Evolutionary conservation across 1,140 invertebrate species (phyloP).

Genomic region (Yoshiicerus persimilis): DNA sequence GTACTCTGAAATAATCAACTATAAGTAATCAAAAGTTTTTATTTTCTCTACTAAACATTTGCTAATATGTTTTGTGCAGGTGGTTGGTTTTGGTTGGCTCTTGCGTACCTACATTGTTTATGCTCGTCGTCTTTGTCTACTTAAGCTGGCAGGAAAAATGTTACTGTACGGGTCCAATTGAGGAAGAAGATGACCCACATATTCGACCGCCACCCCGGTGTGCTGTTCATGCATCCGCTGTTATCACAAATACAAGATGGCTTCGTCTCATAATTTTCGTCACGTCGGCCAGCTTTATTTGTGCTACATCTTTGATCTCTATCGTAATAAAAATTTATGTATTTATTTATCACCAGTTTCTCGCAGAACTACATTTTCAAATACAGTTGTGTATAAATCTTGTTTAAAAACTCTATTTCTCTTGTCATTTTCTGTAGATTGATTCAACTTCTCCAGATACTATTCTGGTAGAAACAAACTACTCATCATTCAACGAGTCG

Average conservation of each 20-base stretch:
- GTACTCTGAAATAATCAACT: too few relatives aligned
- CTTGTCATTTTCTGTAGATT: conserved; percentile 39
- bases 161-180: not conserved
- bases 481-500: conserved; percentile 31
- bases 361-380: too few relatives aligned
- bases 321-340: conserved; percentile 60
- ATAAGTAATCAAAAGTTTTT: too few relatives aligned
- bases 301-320: conserved; percentile 68
- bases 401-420: not conserved
- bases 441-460: conserved; percentile 39
- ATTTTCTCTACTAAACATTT: too few relatives aligned
- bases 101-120: conserved; percentile 64
- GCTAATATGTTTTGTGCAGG: conserved; percentile 59
- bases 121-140: conserved; percentile 64
- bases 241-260: conserved; percentile 66
- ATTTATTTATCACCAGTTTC: not conserved
- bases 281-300: conserved; percentile 65
- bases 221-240: conserved; percentile 52
- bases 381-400: not conserved
- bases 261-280: conserved; percentile 66
- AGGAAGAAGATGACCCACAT: conserved; percentile 39
- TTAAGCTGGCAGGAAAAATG: conserved; percentile 62
- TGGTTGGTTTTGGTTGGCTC: conserved; percentile 66
- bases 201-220: conserved; percentile 56
- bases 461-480: conserved; percentile 36